Evolutionary conservation across 2,888 invertebrate genomes (phyloP).

Genomic region (Leptinotarsa peninsularis): DNA sequence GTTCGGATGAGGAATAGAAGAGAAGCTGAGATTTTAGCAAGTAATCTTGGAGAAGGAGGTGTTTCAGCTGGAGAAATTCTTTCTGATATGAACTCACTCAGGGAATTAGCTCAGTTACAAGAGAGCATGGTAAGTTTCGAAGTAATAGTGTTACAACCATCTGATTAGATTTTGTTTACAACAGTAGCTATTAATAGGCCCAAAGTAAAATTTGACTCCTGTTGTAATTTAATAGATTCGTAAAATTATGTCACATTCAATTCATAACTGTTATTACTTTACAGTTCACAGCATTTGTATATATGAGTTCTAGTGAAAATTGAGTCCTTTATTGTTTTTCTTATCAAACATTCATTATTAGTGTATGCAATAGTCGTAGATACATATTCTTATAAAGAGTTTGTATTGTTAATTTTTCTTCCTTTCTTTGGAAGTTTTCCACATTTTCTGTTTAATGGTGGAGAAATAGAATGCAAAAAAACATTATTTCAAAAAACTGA

Average conservation of each 20-base stretch:
- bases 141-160: neutral
- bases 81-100: conserved; percentile 83
- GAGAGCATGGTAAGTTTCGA: conserved; percentile 82
- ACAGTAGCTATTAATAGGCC: too few relatives aligned
- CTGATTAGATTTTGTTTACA: neutral
- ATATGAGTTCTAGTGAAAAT: too few relatives aligned
- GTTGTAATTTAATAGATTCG: neutral
- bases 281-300: neutral
- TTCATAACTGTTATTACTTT: neutral
- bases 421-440: too few relatives aligned
- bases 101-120: conserved; percentile 88
- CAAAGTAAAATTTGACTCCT: too few relatives aligned
- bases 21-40: conserved; percentile 93
- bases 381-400: too few relatives aligned
- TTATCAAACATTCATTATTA: too few relatives aligned
- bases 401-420: too few relatives aligned
- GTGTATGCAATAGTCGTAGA: too few relatives aligned
- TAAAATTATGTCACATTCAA: neutral
- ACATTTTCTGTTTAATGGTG: too few relatives aligned
- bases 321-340: too few relatives aligned
- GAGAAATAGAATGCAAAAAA: too few relatives aligned
- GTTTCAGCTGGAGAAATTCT: conserved; percentile 88
- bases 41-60: conserved; percentile 87
- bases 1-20: conserved; percentile 82
- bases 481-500: too few relatives aligned